Evolutionary conservation across 1,140 invertebrate genomes (phyloP), one percentile per base, ranked within the genome.

Genomic region (Pygmarrhopalites habei): DNA sequence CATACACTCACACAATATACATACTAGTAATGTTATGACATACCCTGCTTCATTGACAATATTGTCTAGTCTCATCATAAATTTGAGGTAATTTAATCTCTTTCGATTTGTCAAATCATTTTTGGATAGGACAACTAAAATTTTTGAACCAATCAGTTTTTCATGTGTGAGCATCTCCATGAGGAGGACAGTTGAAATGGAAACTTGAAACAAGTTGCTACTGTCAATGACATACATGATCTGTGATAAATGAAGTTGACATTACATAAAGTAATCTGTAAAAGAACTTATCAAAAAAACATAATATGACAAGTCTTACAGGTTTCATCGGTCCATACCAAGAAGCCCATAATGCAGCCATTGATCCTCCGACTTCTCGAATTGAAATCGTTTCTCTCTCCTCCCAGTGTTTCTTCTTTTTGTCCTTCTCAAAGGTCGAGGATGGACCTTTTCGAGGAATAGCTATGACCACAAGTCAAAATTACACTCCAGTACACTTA

Each of bases 31-130:
- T 72, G 1, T 86, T 79, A 75, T 88, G 84, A 59, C 78, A 80
- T 69, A 82, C n/a, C 78, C 15, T 87, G 74, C 46, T 84, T 79
- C 25, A 79, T 10, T 35, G 1, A 68, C n/a, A 56, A 71, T 68
- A 3, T 35, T 66, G 10, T 71, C 77, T 71, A 83, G 79, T 73
- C 90, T 85, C 58, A 89, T 76, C 84, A 90, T 89, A 2, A 91
- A 76, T 29, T 90, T 73, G 1, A 87, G 86, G 73, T 90, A 86
- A 71, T 90, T 89, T 28, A 87, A 77, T 84, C 89, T 88, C 74
- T 89, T 87, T 23, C 86, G 78, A 74, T 88, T 89, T 14, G 86
- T 86, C 1, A 85, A 82, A 71, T 91, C 88, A 84, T 87, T 88
- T 77, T 90, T 91, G 17, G 85, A 83, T 10, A 91, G 74, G 0